These are phyloP conservation scores for Peromyscus leucopus DNA, from an alignment of 2,113 vertebrate genomes.

Conservation along the genomic window DNA sequence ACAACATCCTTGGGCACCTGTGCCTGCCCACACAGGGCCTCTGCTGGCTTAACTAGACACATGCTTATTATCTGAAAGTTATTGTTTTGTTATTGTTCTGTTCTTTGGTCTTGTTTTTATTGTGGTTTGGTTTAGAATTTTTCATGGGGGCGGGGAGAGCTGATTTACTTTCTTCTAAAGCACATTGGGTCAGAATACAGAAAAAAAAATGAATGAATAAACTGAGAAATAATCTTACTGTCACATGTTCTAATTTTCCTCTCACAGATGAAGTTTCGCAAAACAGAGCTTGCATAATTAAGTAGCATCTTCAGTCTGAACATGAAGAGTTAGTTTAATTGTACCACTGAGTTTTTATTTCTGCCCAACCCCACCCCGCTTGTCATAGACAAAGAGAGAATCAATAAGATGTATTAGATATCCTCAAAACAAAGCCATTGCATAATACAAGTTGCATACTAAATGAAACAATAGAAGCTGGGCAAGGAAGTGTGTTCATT, in stretches of 20 bases:
- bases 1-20: background rate
- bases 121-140: background rate
- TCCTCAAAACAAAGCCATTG: conserved; percentile 17
- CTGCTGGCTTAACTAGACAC: background rate
- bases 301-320: conserved; percentile 4
- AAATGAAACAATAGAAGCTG: conserved; percentile 20
- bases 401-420: background rate
- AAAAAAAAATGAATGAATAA: conserved; percentile 37
- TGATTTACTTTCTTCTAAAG: conserved; percentile 56
- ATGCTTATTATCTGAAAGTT: background rate
- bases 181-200: background rate
- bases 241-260: background rate
- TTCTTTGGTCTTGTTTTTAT: background rate
- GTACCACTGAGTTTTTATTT: background rate
- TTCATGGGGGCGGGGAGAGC: background rate
- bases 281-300: background rate
- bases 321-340: background rate
- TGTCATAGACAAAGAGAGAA: background rate
- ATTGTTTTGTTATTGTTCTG: background rate
- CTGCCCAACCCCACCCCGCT: background rate
- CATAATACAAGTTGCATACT: background rate
- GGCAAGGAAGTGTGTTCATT: background rate
- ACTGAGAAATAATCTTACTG: conserved; percentile 14
- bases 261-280: background rate
- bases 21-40: background rate